Percentiles rank a stretch among this genome's conserved stretches.
These are phyloP conservation scores for Clarias pachynema DNA, from an alignment of 2,797 vertebrate species.

Conservation along the genomic window DNA sequence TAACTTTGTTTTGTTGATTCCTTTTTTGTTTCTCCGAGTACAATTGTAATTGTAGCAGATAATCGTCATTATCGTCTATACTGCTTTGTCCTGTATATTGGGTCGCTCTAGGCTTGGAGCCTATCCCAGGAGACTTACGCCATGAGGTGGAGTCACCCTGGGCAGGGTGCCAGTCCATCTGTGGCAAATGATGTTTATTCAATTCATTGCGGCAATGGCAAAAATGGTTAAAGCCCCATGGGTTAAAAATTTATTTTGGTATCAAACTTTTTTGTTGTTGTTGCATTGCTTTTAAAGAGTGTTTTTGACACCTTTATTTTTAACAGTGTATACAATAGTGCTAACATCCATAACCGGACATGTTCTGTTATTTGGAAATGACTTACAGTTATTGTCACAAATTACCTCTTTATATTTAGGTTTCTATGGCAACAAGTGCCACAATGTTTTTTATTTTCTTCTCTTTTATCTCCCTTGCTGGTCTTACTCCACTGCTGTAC, in stretches of 20 bases:
- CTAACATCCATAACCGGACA: not conserved
- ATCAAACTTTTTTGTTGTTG: not conserved
- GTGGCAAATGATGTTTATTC: not conserved
- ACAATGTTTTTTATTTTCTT: not conserved
- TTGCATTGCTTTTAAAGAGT: not conserved
- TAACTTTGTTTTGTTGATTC: not conserved
- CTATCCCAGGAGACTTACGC: too few species aligned
- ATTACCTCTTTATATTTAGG: not conserved
- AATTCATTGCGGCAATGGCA: not conserved
- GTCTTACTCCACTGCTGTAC: not conserved
- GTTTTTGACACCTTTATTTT: not conserved
- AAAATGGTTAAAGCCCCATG: not conserved
- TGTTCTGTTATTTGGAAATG: not conserved
- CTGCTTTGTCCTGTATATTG: too few species aligned
- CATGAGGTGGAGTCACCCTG: too few species aligned
- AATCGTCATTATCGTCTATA: too few species aligned
- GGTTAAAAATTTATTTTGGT: not conserved
- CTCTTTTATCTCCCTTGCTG: not conserved
- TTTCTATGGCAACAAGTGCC: not conserved
- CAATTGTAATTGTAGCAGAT: too few species aligned
- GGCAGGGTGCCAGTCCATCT: too few species aligned
- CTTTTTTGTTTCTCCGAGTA: not conserved
- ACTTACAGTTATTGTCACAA: not conserved
- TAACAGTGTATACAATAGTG: not conserved
- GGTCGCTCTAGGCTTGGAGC: too few species aligned